phyloP scores from a whole-genome alignment of 1,140 invertebrate genomes.

The Delia radicum region DNA sequence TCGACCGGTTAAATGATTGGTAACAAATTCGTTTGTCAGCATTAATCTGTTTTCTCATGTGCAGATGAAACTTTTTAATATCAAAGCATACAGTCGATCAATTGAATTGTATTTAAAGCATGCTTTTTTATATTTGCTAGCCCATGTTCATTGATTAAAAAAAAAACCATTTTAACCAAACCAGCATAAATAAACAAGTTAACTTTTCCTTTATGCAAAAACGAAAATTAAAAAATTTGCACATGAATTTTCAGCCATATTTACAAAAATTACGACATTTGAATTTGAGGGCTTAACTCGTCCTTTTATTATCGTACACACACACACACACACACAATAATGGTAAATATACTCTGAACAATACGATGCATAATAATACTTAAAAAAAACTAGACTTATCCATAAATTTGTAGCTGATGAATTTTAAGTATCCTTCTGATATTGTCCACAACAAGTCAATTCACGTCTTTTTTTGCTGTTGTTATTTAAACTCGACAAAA shows the following conservation, averaged over 20 bases:
- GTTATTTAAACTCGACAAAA: neutral
- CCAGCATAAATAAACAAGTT: too few relatives aligned
- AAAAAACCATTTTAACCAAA: too few relatives aligned
- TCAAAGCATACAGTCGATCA: too few relatives aligned
- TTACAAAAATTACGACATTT: slow-evolving; percentile 2
- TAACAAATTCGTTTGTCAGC: too few relatives aligned
- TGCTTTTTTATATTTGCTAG: too few relatives aligned
- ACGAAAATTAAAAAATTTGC: neutral
- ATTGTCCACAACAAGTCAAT: slow-evolving; percentile 4
- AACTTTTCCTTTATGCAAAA: neutral
- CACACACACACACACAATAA: neutral
- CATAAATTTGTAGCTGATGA: slow-evolving; percentile 4
- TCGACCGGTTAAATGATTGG: too few relatives aligned
- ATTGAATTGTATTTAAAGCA: too few relatives aligned
- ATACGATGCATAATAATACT: neutral
- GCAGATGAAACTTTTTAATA: too few relatives aligned
- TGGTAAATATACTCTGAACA: neutral
- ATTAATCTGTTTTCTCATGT: too few relatives aligned
- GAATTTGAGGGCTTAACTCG: neutral
- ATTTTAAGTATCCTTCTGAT: slow-evolving; percentile 1
- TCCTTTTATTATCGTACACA: neutral
- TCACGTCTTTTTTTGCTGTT: neutral
- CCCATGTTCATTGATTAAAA: too few relatives aligned
- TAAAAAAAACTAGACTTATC: neutral
- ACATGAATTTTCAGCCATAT: neutral